Evolutionary conservation across 2,797 vertebrate genomes (phyloP).

Genomic region (Liasis olivaceus): DNA sequence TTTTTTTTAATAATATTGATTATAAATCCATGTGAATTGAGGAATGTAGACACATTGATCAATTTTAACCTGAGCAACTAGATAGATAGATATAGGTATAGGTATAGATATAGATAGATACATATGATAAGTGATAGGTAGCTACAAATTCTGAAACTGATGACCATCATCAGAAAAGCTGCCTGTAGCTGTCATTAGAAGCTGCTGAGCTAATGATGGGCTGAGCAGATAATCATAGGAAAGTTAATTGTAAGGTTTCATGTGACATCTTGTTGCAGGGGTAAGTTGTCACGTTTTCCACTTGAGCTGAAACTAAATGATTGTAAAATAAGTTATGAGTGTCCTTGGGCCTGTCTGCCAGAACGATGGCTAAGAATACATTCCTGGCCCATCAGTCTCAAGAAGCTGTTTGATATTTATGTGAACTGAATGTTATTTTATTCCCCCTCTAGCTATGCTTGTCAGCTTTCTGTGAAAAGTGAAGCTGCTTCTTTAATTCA

Average conservation of each 20-base stretch:
- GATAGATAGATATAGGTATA: too few species aligned
- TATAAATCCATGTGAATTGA: not conserved
- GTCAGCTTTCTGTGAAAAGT: constrained; percentile 85
- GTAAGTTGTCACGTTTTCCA: constrained; percentile 99
- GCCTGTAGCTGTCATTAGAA: constrained; percentile 67
- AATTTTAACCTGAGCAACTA: not conserved
- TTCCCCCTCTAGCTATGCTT: constrained; percentile 94
- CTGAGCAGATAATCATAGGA: constrained; percentile 85
- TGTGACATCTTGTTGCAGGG: constrained; percentile 94
- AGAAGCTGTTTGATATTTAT: constrained; percentile 90
- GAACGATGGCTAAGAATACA: constrained; percentile 79
- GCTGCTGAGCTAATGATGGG: constrained; percentile 79
- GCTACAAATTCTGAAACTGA: constrained; percentile 55
- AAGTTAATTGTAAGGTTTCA: constrained; percentile 92
- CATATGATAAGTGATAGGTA: constrained; percentile 8
- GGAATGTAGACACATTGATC: not conserved
- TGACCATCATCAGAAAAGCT: constrained; percentile 50
- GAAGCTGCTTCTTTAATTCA: constrained; percentile 75
- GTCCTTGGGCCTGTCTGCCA: constrained; percentile 95
- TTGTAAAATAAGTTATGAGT: constrained; percentile 99
- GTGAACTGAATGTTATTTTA: constrained; percentile 96
- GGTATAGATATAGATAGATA: not conserved
- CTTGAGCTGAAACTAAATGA: constrained; percentile 99
- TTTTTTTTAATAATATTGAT: not conserved
- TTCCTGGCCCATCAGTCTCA: constrained; percentile 83